Evolutionary conservation across 2,888 invertebrate genomes (phyloP), one percentile per base, ranked within the genome.

Genomic region (Lasius platythorax): DNA sequence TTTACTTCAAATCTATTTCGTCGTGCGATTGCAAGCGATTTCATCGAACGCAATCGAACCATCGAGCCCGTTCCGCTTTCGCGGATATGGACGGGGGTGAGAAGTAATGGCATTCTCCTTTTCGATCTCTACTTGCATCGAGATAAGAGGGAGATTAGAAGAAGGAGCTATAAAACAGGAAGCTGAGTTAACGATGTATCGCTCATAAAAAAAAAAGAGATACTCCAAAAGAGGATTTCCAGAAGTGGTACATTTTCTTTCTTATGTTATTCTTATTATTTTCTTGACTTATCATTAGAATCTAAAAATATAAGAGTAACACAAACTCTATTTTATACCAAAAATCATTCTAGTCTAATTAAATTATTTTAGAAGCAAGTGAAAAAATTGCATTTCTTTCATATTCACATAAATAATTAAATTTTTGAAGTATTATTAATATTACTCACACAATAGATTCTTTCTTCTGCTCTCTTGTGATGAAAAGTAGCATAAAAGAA

Each of bases 11-110:
- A 83, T 89, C 84, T 81, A 76, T 83, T 67, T 81, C 85, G 82
- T 76, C 82, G 70, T 74, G 78, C 85, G 82, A 82, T 79, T 82
- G 70, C 86, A 81, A 70, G 37, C 74, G 85, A 88, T 88, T 84
- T 74, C 76, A 46, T 33, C 63, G 67, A 50, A 30, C 23, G 53
- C 74, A 75, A 67, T 78, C 76, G 56, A 64, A 37, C 40, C 33
- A 61, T 43, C 68, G 63, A 28, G 40, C 28, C 73, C 30, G 85
- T 33, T 83, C 83, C 70, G 78, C 68, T 85, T 84, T 83, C 76
- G n/a, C 12, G 43, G 12, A 68, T 67, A 67, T 40, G 50, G 30
- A 3, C 33, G 58, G 64, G 66, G 8, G 53, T 74, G 66, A 56
- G 67, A 37, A 83, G 78, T 79, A 61, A 79, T 58, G 58, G 11